These are phyloP conservation scores for Lasioglossum figueresi DNA, from an alignment of 2,888 invertebrate genomes.

Conservation along the genomic window DNA sequence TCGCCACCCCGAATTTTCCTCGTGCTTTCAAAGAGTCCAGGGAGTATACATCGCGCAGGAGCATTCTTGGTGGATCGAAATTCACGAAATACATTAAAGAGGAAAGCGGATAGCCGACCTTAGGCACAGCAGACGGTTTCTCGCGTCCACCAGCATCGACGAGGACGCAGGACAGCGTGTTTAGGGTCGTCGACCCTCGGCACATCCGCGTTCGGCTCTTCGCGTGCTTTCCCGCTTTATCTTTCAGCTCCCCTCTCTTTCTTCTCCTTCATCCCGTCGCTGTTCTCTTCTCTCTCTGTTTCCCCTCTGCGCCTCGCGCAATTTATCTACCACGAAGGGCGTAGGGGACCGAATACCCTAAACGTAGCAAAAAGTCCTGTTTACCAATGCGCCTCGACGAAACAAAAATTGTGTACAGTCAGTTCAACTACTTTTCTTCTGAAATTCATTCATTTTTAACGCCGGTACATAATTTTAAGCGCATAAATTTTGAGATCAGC, in stretches of 20 bases:
- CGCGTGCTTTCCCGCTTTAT: conserved; percentile 64
- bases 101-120: conserved; percentile 30
- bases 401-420: background rate
- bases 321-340: background rate
- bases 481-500: no score
- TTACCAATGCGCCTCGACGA: background rate
- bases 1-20: background rate
- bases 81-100: background rate
- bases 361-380: background rate
- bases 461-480: no score
- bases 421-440: no score
- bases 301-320: background rate
- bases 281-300: conserved; percentile 23
- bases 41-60: background rate
- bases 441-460: no score
- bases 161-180: conserved; percentile 77
- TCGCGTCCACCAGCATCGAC: conserved; percentile 56
- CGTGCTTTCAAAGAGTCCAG: background rate
- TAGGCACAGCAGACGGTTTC: conserved; percentile 44
- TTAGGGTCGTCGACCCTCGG: conserved; percentile 78
- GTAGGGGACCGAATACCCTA: background rate
- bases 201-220: conserved; percentile 72
- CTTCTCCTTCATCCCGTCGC: conserved; percentile 40
- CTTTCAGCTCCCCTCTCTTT: conserved; percentile 52
- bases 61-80: background rate